Conservation (phyloP, 1,140 invertebrate genomes). For the Delia radicum region DNA sequence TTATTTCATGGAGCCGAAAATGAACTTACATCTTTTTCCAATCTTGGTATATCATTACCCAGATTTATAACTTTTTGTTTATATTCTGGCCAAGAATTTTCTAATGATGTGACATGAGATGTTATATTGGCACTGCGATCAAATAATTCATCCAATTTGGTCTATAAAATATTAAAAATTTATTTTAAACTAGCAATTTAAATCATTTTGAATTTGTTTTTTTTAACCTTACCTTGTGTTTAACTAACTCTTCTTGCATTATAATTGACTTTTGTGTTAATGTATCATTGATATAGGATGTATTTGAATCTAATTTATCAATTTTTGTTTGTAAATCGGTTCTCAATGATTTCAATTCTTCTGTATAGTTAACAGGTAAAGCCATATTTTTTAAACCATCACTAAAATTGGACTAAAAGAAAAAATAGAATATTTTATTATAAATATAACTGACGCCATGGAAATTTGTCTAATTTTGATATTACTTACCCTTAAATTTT, state of each 20-base stretch:
- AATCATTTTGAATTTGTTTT: background rate
- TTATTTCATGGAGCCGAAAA: no score
- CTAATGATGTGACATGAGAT: constrained; percentile 47
- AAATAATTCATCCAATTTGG: constrained; percentile 45
- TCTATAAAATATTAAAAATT: constrained; percentile 26
- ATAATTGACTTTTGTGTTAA: constrained; percentile 45
- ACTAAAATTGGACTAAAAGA: constrained; percentile 30
- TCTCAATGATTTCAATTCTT: constrained; percentile 36
- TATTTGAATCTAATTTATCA: constrained; percentile 33
- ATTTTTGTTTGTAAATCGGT: constrained; percentile 33
- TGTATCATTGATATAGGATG: constrained; percentile 43
- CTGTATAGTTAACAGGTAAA: constrained; percentile 36
- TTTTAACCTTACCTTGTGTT: constrained; percentile 38
- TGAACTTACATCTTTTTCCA: constrained; percentile 23
- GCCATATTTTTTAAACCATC: constrained; percentile 28
- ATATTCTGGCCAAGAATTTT: constrained; percentile 46
- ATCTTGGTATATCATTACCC: constrained; percentile 20
- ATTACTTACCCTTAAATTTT: constrained; percentile 35
- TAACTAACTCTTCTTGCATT: constrained; percentile 39
- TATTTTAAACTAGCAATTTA: background rate
- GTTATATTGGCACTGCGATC: constrained; percentile 47
- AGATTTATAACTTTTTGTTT: constrained; percentile 42
- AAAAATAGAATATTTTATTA: background rate
- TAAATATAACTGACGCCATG: background rate
- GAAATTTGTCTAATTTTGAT: background rate